Percentiles rank a stretch among this genome's conserved stretches.
phyloP scores from a whole-genome alignment of 2,888 invertebrate species.

The Pardosa pseudoannulata region DNA sequence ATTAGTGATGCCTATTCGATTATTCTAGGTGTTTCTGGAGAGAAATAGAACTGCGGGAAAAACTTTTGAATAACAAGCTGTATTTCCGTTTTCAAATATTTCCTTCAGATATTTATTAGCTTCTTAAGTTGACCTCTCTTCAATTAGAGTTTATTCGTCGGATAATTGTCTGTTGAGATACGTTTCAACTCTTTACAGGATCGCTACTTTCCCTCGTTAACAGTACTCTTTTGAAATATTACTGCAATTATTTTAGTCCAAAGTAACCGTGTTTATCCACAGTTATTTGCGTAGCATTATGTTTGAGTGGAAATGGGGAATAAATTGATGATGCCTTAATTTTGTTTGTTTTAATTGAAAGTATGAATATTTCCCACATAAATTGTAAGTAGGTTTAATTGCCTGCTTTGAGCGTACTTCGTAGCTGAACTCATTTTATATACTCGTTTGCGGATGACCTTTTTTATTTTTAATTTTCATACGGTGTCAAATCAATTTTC shows the following conservation, averaged over 20 bases:
- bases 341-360: background rate
- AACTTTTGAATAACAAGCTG: slow-evolving; percentile 3
- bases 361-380: background rate
- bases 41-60: background rate
- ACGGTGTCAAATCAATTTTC: too few species aligned
- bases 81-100: background rate
- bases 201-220: background rate
- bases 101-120: slow-evolving; percentile 5
- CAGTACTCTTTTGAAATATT: background rate
- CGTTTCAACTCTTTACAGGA: background rate
- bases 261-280: background rate
- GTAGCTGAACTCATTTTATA: too few species aligned
- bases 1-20: slow-evolving; percentile 17
- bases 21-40: slow-evolving; percentile 17
- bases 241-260: background rate
- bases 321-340: background rate
- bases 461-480: too few species aligned
- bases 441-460: too few species aligned
- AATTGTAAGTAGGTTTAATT: background rate
- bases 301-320: background rate
- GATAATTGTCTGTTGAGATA: slow-evolving; percentile 2
- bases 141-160: background rate
- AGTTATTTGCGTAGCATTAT: background rate
- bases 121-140: slow-evolving; percentile 9
- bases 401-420: too few species aligned